These are phyloP conservation scores for Pseudorhiza aurosa DNA, from an alignment of 30 jellyfish, hydroid and myxozoan genomes.

Conservation along the genomic window DNA sequence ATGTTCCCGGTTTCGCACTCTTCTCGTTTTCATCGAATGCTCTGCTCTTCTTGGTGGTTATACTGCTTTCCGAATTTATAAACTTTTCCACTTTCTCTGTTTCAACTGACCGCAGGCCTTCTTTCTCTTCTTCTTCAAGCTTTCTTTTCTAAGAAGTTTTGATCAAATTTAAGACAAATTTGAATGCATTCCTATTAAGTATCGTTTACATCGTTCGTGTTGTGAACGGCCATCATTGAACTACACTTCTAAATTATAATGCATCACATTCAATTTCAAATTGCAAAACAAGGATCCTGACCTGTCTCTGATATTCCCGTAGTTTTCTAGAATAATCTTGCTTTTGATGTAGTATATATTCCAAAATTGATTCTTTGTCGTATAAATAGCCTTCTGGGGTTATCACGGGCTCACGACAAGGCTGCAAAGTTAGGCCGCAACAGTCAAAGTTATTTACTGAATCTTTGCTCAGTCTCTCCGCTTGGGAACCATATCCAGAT, in stretches of 20 bases:
- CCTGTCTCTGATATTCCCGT: constrained; percentile 91
- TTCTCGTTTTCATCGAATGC: constrained; percentile 43
- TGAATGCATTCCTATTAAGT: neutral
- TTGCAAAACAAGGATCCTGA: no score
- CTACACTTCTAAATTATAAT: no score
- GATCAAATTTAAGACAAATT: neutral
- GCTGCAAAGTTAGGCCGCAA: constrained; percentile 95
- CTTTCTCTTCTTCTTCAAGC: constrained; percentile 54
- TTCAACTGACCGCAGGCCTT: constrained; percentile 1
- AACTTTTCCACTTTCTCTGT: constrained; percentile 63
- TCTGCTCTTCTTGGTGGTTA: constrained; percentile 66
- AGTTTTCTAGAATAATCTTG: constrained; percentile 67
- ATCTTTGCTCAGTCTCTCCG: constrained; percentile 88
- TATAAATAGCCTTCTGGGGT: constrained; percentile 92
- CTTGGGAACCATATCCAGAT: constrained; percentile 97
- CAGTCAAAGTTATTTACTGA: constrained; percentile 92
- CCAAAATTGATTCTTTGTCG: constrained; percentile 92
- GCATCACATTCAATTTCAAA: no score
- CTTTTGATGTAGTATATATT: constrained; percentile 87
- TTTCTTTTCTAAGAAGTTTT: constrained; percentile 50
- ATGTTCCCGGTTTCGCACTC: constrained; percentile 4
- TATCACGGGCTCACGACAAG: constrained; percentile 95
- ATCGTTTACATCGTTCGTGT: no score
- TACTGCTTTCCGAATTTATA: constrained; percentile 65
- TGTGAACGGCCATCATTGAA: no score